Percentiles rank a stretch among this genome's conserved stretches.
These are phyloP conservation scores for Asteroscopus sphinx DNA, from an alignment of 2,888 invertebrate genomes.

Conservation along the genomic window DNA sequence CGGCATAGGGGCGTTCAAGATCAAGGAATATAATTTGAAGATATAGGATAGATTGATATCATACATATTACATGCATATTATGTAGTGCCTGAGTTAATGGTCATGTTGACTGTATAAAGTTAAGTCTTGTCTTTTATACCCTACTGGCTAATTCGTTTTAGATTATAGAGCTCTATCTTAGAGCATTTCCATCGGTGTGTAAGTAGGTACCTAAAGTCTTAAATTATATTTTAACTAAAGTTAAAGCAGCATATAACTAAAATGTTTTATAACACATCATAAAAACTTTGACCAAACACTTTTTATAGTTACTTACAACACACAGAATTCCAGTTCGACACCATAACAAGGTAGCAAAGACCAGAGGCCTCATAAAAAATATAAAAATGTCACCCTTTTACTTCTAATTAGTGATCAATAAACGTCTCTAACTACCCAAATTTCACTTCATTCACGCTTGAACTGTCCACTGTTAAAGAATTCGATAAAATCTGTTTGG, in stretches of 20 bases:
- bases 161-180: too few relatives aligned
- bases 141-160: too few relatives aligned
- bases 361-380: conserved; percentile 24
- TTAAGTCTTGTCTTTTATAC: too few relatives aligned
- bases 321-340: conserved; percentile 27
- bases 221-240: too few relatives aligned
- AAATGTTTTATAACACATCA: background rate
- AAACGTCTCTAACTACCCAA: conserved; percentile 44
- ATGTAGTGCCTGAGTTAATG: too few relatives aligned
- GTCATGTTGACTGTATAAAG: too few relatives aligned
- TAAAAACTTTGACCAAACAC: conserved; percentile 15
- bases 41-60: too few relatives aligned
- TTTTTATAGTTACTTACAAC: background rate
- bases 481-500: conserved; percentile 62
- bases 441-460: conserved; percentile 60
- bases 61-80: too few relatives aligned
- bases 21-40: too few relatives aligned
- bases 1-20: too few relatives aligned
- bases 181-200: too few relatives aligned
- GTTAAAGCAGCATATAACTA: background rate
- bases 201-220: too few relatives aligned
- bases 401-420: conserved; percentile 60
- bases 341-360: conserved; percentile 25
- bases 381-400: conserved; percentile 56
- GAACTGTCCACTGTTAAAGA: conserved; percentile 46